Conservation (phyloP, 2,888 invertebrate species). For the Apantesis nais region DNA sequence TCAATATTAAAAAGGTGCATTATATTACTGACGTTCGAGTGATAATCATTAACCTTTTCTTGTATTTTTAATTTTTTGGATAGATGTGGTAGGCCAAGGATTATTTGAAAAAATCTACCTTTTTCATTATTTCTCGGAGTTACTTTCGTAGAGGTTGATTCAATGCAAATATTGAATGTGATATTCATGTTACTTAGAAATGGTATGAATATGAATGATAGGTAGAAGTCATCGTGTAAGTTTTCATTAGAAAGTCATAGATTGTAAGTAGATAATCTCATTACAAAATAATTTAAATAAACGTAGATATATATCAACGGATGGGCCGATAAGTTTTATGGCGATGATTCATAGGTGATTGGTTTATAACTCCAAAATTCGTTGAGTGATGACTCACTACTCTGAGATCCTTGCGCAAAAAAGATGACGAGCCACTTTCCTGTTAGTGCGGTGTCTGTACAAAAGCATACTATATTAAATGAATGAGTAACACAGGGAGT, state of each 20-base stretch:
- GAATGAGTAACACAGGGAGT: conserved; percentile 34
- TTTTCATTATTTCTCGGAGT: conserved; percentile 9
- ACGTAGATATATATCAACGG: conserved; percentile 4
- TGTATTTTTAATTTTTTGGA: too few species aligned
- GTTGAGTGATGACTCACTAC: conserved; percentile 33
- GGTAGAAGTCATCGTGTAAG: conserved; percentile 33
- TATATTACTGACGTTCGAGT: too few species aligned
- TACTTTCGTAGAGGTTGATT: conserved; percentile 13
- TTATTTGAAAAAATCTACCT: conserved; percentile 9
- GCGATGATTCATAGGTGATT: conserved; percentile 45
- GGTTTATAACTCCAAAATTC: conserved; percentile 37
- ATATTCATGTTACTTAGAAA: conserved; percentile 31
- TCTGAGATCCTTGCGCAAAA: conserved; percentile 31
- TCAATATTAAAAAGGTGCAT: too few species aligned
- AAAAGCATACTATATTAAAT: conserved; percentile 10
- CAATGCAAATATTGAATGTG: conserved; percentile 32
- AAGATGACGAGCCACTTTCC: conserved; percentile 31
- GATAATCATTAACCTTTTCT: too few species aligned
- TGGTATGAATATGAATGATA: conserved; percentile 22
- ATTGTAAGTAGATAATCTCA: conserved; percentile 1
- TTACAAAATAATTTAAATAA: conserved; percentile 10
- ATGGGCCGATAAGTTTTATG: conserved; percentile 12
- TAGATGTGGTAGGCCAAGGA: not conserved
- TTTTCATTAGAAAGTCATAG: conserved; percentile 25
- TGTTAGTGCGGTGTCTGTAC: conserved; percentile 28